Evolutionary conservation across 1,140 invertebrate genomes (phyloP), one percentile per base, ranked within the genome.

Genomic region (Saccostrea cuccullata): DNA sequence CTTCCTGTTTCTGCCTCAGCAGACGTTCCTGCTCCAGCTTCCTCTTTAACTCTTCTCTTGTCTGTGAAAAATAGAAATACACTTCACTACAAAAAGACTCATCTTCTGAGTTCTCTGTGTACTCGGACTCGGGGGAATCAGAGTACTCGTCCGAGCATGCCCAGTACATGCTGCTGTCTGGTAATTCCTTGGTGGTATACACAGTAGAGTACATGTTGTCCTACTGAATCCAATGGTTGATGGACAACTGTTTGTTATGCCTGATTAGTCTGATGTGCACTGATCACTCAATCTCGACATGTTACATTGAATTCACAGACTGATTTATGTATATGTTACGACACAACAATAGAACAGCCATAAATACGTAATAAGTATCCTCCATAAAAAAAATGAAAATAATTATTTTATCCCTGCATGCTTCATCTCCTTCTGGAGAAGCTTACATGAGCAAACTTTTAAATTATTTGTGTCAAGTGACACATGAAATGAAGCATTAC

Each of bases 21-120:
- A 90, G 47, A 26, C 88, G 96, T 96, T 90, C 96, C 94, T 91
- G 96, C 95, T 99, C 98, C 96, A 97, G 95, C 85, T 92, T 90
- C 30, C 90, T 89, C 82, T 90, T 92, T 36, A 94, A 86, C 86
- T 95, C 93, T 87, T 95, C 94, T 87, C 94, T 92, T 40, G 92
- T 91, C 94, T 95, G 90, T 20, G 91, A 91, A 87, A 83, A 90
- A 87, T 90, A 89, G 82, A 92, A 91, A 73, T 84, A 64, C 55
- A 86, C 58, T 87, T 88, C 87, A 85, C 82, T 70, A 77, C 84
- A 85, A 26, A 88, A 58, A 70, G 87, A 85, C 15, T 85, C 84
- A 56, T 85, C 64, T 40, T 86, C 85, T 9, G 82, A 84, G 70
- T 77, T 77, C 23, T 30, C 70, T 30, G 26, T 77, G 13, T 30